Evolutionary conservation across 1,140 invertebrate species (phyloP), one percentile per base, ranked within the genome.

Genomic region (Metaphire vulgaris): DNA sequence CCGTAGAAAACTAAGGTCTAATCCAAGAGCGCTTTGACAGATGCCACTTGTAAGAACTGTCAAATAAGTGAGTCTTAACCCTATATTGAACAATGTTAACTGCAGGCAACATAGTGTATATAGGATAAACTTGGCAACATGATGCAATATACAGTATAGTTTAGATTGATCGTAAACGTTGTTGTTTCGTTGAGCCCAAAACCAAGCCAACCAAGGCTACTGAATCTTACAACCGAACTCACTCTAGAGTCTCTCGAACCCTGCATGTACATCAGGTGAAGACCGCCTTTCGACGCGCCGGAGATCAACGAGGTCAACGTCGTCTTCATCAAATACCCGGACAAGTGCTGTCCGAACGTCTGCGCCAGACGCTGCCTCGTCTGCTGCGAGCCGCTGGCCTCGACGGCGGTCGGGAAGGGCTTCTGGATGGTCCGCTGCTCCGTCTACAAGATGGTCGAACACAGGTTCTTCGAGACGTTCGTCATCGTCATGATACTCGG

Each of bases 381-480:
- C 1, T 76, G 32, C 32, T 69, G 33, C 34, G 75, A 70, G 67
- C n/a, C 64, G 14, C 29, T 73, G 33, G 41, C 80, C 15, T 73
- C 79, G 16, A 34, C 93, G 66, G 93, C 93, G 1, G 95, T 95
- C 86, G 97, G 95, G 91, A 92, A 95, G 86, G 92, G 92, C 75
- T 98, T 95, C 94, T 94, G 91, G 76, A 93, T 92, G 85, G 88
- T 97, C 33, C 89, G 97, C 82, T 90, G 93, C 80, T 95, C 96
- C 88, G 96, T 94, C 75, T 97, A 93, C 87, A 90, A 91, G 87
- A 90, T 98, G 80, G 97, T 98, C 82, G 96, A 98, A 88, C 97
- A 98, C 88, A 97, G 96, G 88, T 98, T 98, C 88, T 99, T 99
- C 89, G 97, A 99, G 90, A 97, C 95, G 80, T 94, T 97, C 87